Evolutionary conservation across 1,140 invertebrate species (phyloP).

Genomic region (Nylanderia fulva): DNA sequence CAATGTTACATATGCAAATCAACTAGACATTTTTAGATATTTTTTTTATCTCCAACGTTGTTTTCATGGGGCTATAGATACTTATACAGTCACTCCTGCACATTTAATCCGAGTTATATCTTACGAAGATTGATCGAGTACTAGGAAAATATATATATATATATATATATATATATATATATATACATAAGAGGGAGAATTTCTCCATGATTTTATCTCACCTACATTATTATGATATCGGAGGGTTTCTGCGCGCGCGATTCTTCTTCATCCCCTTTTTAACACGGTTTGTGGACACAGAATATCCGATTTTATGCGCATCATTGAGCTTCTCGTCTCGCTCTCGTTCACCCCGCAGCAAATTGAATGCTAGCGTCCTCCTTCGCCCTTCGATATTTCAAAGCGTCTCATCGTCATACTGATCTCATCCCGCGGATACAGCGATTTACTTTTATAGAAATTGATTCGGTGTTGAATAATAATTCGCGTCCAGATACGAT

Average conservation of each 20-base stretch:
- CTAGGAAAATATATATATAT: not conserved
- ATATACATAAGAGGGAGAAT: not conserved
- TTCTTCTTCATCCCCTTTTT: slow-evolving; percentile 22
- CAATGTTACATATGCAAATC: not conserved
- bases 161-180: not conserved
- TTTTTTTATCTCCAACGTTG: not conserved
- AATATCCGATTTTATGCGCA: slow-evolving; percentile 22
- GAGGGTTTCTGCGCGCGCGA: not conserved
- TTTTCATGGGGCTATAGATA: not conserved
- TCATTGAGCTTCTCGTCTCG: slow-evolving; percentile 13
- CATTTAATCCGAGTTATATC: not conserved
- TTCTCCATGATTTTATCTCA: not conserved
- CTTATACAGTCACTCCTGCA: not conserved
- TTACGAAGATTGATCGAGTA: slow-evolving; percentile 7
- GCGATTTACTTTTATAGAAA: not conserved
- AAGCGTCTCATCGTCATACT: not conserved
- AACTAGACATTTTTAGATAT: not conserved
- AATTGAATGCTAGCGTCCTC: slow-evolving; percentile 28
- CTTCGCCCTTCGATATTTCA: slow-evolving; percentile 2
- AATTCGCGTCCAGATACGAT: not conserved
- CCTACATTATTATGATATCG: not conserved
- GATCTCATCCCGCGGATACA: not conserved
- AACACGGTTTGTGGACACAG: not conserved
- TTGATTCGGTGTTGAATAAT: not conserved
- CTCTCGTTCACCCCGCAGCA: slow-evolving; percentile 11